Base-by-base conservation (phyloP, 2,113 vertebrate genomes). In the Charina bottae region DNA sequence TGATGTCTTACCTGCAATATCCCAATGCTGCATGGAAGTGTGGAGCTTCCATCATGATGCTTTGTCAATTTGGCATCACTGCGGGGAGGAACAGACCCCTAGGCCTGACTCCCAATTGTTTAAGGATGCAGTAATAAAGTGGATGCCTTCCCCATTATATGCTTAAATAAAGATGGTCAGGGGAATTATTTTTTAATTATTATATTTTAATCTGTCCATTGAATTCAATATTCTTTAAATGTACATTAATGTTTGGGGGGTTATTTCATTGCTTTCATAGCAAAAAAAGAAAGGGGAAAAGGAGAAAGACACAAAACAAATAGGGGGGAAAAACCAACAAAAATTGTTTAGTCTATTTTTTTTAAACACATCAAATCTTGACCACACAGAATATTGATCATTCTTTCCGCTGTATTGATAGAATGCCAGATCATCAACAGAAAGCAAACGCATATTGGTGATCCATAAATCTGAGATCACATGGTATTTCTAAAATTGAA, bases 241-340 rank as follows among this genome's bases (percentile, higher is more conserved):
- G 13, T 72, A 37, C n/a, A 37, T 72, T 72, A 72, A 37, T 15
- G n/a, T 78, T 78, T 37, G 1, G 6, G n/a, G n/a, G 37, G n/a
- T 78, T 37, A 78, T 37, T 37, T 78, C n/a, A 78, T 37, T 78
- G n/a, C 68, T 37, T 78, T 37, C n/a, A 37, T 78, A 78, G 19
- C n/a, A 37, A 78, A 37, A 0, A n/a, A n/a, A n/a, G 49, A 68
- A n/a, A 11, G 11, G 62, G 3, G 1, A 0, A 2, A 0, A 2
- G 13, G 68, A 78, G n/a, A 78, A 78, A 37, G 15, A 37, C 68
- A 37, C 2, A 17, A 72, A 72, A 72, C 64, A 6, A 72, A 72
- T 33, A 33, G n/a, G 64, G 64, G 13, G 15, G 0, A 72, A 78
- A 78, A 78, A 78, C 17, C 49, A 49, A 49, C 49, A 49, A 49